Evolutionary conservation across 2,888 invertebrate species (phyloP).

Genomic region (Tetheella fluctuosa): DNA sequence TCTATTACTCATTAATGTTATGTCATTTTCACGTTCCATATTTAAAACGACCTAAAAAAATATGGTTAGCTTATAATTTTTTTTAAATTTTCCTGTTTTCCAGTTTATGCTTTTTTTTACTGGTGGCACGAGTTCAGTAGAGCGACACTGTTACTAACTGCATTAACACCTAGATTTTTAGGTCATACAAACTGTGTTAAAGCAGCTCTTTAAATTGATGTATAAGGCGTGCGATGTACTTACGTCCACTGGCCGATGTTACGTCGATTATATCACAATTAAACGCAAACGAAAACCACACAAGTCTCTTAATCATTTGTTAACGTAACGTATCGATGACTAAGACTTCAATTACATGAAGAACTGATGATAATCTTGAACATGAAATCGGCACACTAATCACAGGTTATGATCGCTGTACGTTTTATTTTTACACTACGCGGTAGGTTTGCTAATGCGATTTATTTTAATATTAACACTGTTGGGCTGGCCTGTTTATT

Average conservation of each 20-base stretch:
- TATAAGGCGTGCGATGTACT: slow-evolving; percentile 35
- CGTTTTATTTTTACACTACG: slow-evolving; percentile 11
- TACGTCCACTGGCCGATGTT: slow-evolving; percentile 25
- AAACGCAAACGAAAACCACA: slow-evolving; percentile 18
- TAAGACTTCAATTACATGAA: slow-evolving; percentile 10
- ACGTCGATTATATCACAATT: slow-evolving; percentile 17
- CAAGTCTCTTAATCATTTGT: slow-evolving; percentile 24
- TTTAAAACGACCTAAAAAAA: slow-evolving; percentile 30
- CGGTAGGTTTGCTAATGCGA: background rate
- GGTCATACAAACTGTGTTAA: slow-evolving; percentile 57
- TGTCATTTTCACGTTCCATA: slow-evolving; percentile 43
- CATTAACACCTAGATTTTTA: slow-evolving; percentile 67
- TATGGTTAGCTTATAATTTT: slow-evolving; percentile 13
- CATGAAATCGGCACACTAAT: slow-evolving; percentile 16
- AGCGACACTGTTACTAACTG: slow-evolving; percentile 58
- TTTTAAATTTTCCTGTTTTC: background rate
- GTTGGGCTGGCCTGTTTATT: slow-evolving; percentile 34
- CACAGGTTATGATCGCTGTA: slow-evolving; percentile 22
- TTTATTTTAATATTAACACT: slow-evolving; percentile 25
- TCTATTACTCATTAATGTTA: slow-evolving; percentile 38
- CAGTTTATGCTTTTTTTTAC: background rate
- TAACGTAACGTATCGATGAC: slow-evolving; percentile 13
- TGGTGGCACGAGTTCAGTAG: slow-evolving; percentile 17
- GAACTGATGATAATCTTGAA: slow-evolving; percentile 13
- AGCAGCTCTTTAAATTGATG: slow-evolving; percentile 42